Evolutionary conservation across 2,113 vertebrate species (phyloP).

Genomic region (Ornithorhynchus anatinus): DNA sequence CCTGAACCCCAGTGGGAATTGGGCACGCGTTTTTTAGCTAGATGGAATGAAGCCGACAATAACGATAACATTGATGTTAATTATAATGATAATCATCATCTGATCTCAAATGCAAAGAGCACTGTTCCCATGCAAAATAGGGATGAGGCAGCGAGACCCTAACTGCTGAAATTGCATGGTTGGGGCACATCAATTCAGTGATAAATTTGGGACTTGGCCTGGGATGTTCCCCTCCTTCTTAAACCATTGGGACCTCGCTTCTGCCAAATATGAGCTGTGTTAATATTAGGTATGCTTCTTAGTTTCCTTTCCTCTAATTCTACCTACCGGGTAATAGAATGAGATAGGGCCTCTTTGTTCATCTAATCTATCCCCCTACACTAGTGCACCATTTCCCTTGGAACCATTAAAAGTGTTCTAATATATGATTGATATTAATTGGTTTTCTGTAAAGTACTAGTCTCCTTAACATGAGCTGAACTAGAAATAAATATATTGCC

Average conservation of each 20-base stretch:
- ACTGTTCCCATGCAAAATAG: slow-evolving; percentile 26
- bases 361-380: slow-evolving; percentile 38
- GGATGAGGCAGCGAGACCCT: slow-evolving; percentile 12
- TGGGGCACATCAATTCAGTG: slow-evolving; percentile 31
- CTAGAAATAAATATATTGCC: slow-evolving; percentile 74
- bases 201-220: slow-evolving; percentile 22
- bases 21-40: too few relatives aligned
- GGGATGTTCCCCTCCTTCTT: slow-evolving; percentile 12
- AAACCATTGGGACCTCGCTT: neutral
- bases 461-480: slow-evolving; percentile 71
- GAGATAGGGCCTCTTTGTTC: slow-evolving; percentile 26
- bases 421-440: slow-evolving; percentile 76
- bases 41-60: too few relatives aligned
- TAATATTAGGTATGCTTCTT: slow-evolving; percentile 26
- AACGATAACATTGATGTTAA: slow-evolving; percentile 40
- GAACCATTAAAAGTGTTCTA: slow-evolving; percentile 54
- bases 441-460: slow-evolving; percentile 65
- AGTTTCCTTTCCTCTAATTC: slow-evolving; percentile 4
- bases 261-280: slow-evolving; percentile 11
- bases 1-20: too few relatives aligned
- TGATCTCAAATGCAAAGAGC: slow-evolving; percentile 42
- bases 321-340: slow-evolving; percentile 33
- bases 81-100: neutral
- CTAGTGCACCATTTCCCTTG: slow-evolving; percentile 30
- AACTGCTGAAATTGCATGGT: slow-evolving; percentile 29